A percentile compares a stretch with the other conserved stretches of the same genome.
Evolutionary conservation across 2,113 vertebrate genomes (phyloP).

Genomic region (western clawed frog (Xenopus tropicalis)): UCB_Xtro_10.0 CM004445.2:31574501-31575000

Average conservation of each 20-base stretch:
- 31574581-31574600: slow-evolving; percentile 82
- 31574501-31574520: slow-evolving; percentile 74
- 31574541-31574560: slow-evolving; percentile 80
- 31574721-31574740: slow-evolving; percentile 53
- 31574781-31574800: no score
- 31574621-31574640: slow-evolving; percentile 86
- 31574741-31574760: not conserved
- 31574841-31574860: no score
- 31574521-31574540: slow-evolving; percentile 87
- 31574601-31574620: slow-evolving; percentile 78
- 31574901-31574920: no score
- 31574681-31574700: slow-evolving; percentile 99
- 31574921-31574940: no score
- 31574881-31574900: no score
- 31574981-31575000: no score
- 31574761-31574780: no score
- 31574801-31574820: no score
- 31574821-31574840: no score
- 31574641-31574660: slow-evolving; percentile 88
- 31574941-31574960: no score
- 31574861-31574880: no score
- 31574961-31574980: no score
- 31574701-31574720: slow-evolving; percentile 64
- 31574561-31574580: slow-evolving; percentile 88
- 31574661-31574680: slow-evolving; percentile 94